Conservation (phyloP, 2,797 vertebrate genomes). For the Pangasius krempfi region DNA sequence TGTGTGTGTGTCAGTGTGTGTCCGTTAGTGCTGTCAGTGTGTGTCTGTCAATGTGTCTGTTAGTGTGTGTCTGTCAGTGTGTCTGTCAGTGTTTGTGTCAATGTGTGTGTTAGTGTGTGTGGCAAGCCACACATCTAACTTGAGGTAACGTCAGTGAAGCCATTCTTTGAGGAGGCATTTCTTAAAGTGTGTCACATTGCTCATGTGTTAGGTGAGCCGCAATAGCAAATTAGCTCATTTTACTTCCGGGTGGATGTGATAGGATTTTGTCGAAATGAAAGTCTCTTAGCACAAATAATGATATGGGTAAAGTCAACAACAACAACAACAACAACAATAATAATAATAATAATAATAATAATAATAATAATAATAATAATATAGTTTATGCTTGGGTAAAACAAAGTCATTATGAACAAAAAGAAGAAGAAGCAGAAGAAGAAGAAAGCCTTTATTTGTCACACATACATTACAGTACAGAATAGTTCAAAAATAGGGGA, state of each 20-base stretch:
- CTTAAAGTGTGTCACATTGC: neutral
- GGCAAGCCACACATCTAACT: neutral
- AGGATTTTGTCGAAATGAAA: neutral
- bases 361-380: neutral
- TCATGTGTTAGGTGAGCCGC: neutral
- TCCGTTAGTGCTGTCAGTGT: neutral
- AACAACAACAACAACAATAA: neutral
- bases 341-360: neutral
- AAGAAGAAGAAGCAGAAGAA: neutral
- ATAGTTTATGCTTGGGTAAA: neutral
- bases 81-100: neutral
- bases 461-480: neutral
- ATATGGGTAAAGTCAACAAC: neutral
- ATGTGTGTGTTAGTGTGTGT: neutral
- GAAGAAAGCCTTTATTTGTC: neutral
- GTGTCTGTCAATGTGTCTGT: neutral
- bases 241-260: neutral
- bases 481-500: neutral
- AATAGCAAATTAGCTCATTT: neutral
- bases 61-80: neutral
- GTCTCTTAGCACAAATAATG: neutral
- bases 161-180: neutral
- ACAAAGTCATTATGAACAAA: neutral
- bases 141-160: neutral
- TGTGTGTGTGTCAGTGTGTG: neutral